phyloP scores from a whole-genome alignment of 64 coral and sea anemone genomes.

The Hydrozoanthus tunicans region DNA sequence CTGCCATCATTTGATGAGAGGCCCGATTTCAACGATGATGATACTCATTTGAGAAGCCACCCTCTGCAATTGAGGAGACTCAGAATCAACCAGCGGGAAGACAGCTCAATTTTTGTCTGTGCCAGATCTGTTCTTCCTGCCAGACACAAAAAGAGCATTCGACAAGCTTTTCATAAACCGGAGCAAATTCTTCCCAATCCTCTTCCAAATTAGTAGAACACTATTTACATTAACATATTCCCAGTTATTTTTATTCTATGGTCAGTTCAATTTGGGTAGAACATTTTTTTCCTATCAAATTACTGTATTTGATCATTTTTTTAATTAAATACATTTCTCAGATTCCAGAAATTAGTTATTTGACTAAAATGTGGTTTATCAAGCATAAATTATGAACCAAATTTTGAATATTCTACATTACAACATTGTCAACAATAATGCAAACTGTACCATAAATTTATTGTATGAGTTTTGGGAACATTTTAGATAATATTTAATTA shows the following conservation, averaged over 20 bases:
- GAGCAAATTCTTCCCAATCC: conserved; percentile 44
- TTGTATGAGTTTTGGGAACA: background rate
- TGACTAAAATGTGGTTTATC: background rate
- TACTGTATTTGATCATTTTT: too few relatives aligned
- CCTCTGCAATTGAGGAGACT: conserved; percentile 19
- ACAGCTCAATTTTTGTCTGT: conserved; percentile 69
- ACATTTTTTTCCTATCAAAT: too few relatives aligned
- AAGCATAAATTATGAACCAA: background rate
- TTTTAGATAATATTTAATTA: background rate
- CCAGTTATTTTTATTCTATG: background rate
- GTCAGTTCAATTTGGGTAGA: background rate
- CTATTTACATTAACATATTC: background rate
- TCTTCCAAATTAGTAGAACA: background rate
- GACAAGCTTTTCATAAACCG: conserved; percentile 69
- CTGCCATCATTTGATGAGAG: conserved; percentile 41
- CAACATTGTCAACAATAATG: background rate
- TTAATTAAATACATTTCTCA: background rate
- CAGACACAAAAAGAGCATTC: conserved; percentile 53
- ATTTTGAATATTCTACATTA: background rate
- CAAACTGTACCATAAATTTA: background rate
- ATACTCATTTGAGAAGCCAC: conserved; percentile 16
- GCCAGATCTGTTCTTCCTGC: conserved; percentile 59
- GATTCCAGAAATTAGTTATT: background rate
- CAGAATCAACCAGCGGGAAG: conserved; percentile 44
- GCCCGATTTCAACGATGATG: conserved; percentile 30